Evolutionary conservation across 2,113 vertebrate species (phyloP).

Genomic region (Heterotis niloticus): DNA sequence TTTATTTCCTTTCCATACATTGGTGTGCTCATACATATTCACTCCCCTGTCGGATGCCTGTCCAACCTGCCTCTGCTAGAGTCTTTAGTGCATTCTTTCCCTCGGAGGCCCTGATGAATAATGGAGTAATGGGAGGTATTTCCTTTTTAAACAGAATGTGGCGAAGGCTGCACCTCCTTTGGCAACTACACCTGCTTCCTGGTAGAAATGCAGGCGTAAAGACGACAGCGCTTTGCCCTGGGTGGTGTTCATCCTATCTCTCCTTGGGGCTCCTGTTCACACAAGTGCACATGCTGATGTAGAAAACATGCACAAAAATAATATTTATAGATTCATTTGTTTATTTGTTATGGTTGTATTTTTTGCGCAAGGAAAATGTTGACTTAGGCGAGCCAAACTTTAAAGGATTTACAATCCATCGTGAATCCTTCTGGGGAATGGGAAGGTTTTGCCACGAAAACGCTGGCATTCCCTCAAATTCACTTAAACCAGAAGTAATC

Average conservation of each 20-base stretch:
- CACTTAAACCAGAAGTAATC: constrained; percentile 4
- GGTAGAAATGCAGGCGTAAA: constrained; percentile 44
- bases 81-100: constrained; percentile 54
- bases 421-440: constrained; percentile 42
- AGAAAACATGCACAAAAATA: constrained; percentile 58
- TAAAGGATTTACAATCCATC: constrained; percentile 41
- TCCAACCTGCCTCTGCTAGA: constrained; percentile 54
- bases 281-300: constrained; percentile 49
- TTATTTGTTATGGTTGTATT: constrained; percentile 58
- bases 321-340: constrained; percentile 66
- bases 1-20: constrained; percentile 43
- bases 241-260: constrained; percentile 51
- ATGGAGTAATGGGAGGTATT: constrained; percentile 63
- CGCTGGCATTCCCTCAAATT: too few relatives aligned
- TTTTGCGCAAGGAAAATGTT: constrained; percentile 49
- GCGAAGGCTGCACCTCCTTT: constrained; percentile 58
- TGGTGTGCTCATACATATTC: constrained; percentile 46
- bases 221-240: constrained; percentile 43
- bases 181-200: constrained; percentile 48
- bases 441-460: constrained; percentile 48
- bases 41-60: constrained; percentile 41
- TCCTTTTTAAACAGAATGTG: constrained; percentile 62
- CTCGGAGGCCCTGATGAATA: constrained; percentile 58
- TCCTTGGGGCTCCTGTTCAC: constrained; percentile 46
- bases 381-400: constrained; percentile 38